Percentiles rank a stretch among this genome's conserved stretches.
phyloP scores from a whole-genome alignment of 1,140 invertebrate species.

The Pseudomyrmex concolor region DNA sequence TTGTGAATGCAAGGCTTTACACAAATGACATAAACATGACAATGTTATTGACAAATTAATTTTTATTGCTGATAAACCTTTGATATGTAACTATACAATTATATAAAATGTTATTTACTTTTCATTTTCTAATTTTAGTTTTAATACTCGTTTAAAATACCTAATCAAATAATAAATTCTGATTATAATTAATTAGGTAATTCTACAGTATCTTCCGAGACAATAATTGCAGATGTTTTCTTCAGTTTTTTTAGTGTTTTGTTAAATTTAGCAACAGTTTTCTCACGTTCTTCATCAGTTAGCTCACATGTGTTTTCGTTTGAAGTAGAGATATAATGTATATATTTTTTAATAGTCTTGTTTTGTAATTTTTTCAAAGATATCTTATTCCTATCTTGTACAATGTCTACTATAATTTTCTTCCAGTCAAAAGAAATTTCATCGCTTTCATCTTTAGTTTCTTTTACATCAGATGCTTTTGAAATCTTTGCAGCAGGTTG shows the following conservation, averaged over 20 bases:
- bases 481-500: conserved; percentile 12
- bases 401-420: conserved; percentile 78
- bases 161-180: no score
- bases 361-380: conserved; percentile 82
- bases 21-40: not conserved
- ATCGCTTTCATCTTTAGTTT: conserved; percentile 62
- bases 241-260: conserved; percentile 82
- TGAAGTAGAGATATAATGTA: conserved; percentile 55
- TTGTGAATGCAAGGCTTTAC: not conserved
- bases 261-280: conserved; percentile 80
- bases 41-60: not conserved
- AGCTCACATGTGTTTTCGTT: not conserved
- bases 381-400: conserved; percentile 79
- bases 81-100: not conserved
- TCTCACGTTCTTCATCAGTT: conserved; percentile 67
- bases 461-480: conserved; percentile 1
- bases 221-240: conserved; percentile 75
- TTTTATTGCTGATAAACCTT: not conserved
- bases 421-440: conserved; percentile 78
- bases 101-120: not conserved
- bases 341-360: conserved; percentile 80
- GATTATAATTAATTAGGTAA: conserved; percentile 28
- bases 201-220: conserved; percentile 77
- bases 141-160: not conserved
- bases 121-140: not conserved